These are phyloP conservation scores for Loriculus beryllinus DNA, from an alignment of 2,797 vertebrate genomes.

Conservation along the genomic window DNA sequence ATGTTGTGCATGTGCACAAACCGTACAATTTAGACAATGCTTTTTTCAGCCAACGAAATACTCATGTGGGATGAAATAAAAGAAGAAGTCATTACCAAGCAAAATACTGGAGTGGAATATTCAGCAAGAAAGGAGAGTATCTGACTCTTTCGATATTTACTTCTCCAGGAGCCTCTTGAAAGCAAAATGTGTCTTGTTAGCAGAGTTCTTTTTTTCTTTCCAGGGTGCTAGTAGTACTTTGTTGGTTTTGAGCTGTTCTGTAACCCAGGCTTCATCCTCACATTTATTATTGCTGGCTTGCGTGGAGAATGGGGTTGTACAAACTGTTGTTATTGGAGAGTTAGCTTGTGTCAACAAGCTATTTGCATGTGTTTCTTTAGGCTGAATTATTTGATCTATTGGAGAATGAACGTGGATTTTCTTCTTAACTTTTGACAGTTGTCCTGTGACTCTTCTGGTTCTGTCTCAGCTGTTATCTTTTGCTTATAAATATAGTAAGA, in stretches of 20 bases:
- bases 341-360: background rate
- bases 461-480: background rate
- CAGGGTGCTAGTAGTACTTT: background rate
- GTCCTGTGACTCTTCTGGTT: background rate
- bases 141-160: background rate
- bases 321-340: background rate
- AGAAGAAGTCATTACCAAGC: conserved; percentile 15
- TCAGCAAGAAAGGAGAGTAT: background rate
- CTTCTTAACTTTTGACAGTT: background rate
- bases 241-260: conserved; percentile 5
- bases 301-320: background rate
- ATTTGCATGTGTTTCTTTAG: background rate
- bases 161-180: conserved; percentile 4
- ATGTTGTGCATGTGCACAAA: background rate
- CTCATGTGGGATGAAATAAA: conserved; percentile 14
- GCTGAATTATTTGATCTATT: background rate
- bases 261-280: background rate
- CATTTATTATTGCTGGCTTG: background rate
- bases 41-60: background rate
- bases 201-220: background rate
- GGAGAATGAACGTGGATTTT: background rate
- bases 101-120: background rate
- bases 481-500: background rate
- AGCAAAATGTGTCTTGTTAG: conserved; percentile 15
- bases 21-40: background rate